Conservation (phyloP, 2,888 invertebrate species). For the Nomada fucata region DNA sequence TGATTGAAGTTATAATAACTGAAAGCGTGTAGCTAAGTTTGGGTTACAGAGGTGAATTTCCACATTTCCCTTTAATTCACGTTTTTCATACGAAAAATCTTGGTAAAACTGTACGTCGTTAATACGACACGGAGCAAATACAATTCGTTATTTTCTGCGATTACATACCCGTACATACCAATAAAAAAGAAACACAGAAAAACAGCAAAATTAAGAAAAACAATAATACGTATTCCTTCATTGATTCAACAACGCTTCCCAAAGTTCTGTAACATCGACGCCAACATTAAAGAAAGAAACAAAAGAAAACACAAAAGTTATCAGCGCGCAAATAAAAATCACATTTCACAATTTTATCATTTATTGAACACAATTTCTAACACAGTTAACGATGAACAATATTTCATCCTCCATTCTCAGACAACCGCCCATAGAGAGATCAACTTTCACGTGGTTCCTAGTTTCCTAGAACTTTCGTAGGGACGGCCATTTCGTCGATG, state of each 20-base stretch:
- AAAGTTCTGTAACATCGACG: no score
- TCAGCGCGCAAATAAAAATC: not conserved
- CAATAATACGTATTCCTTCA: no score
- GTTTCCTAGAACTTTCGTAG: constrained; percentile 32
- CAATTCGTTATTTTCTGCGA: no score
- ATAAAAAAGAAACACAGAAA: no score
- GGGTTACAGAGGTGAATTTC: constrained; percentile 29
- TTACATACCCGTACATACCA: no score
- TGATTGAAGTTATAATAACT: constrained; percentile 7
- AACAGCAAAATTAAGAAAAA: no score
- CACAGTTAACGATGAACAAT: not conserved
- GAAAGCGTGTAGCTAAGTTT: constrained; percentile 8
- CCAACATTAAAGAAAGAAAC: no score
- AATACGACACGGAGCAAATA: no score
- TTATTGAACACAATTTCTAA: not conserved
- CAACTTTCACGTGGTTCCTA: constrained; percentile 24
- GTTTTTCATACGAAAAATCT: not conserved
- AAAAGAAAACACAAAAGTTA: no score
- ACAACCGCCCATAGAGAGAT: not conserved
- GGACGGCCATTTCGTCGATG: not conserved
- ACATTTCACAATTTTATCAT: not conserved
- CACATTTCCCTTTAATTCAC: not conserved
- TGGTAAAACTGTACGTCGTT: not conserved
- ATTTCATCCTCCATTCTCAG: not conserved
- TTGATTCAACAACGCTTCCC: no score